Percentiles rank a stretch among this genome's conserved stretches.
These are phyloP conservation scores for Pecten maximus DNA, from an alignment of 2,888 invertebrate genomes.

Conservation along the genomic window DNA sequence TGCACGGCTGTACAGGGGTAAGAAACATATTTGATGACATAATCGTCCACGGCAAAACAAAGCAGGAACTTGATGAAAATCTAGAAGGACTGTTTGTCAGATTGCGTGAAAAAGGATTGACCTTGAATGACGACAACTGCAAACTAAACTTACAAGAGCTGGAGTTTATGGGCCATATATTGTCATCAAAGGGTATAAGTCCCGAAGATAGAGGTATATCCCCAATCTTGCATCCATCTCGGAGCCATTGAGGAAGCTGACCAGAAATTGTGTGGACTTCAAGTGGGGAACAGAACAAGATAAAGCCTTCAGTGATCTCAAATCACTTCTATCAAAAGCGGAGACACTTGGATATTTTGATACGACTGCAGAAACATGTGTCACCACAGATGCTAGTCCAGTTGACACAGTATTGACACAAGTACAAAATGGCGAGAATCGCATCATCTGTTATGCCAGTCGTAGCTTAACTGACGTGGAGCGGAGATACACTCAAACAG, in stretches of 20 bases:
- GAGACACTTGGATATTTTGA: conserved; percentile 46
- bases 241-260: conserved; percentile 43
- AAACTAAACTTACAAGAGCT: too few relatives aligned
- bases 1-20: conserved; percentile 42
- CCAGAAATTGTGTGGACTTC: conserved; percentile 31
- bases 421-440: conserved; percentile 38
- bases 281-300: conserved; percentile 42
- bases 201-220: too few relatives aligned
- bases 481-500: conserved; percentile 56
- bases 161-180: too few relatives aligned
- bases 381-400: conserved; percentile 48
- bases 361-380: conserved; percentile 35
- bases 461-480: conserved; percentile 40
- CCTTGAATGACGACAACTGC: not conserved
- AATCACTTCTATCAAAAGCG: conserved; percentile 39
- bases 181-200: too few relatives aligned
- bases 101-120: not conserved
- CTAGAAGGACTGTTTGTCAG: not conserved
- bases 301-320: conserved; percentile 41
- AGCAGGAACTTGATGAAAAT: conserved; percentile 30
- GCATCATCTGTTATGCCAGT: conserved; percentile 52
- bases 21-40: conserved; percentile 41
- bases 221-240: conserved; percentile 46
- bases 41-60: conserved; percentile 33
- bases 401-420: conserved; percentile 56